Percentiles rank a stretch among this genome's conserved stretches.
Conservation (phyloP, 2,113 vertebrate species). For the Melanotaenia duboulayi region DNA sequence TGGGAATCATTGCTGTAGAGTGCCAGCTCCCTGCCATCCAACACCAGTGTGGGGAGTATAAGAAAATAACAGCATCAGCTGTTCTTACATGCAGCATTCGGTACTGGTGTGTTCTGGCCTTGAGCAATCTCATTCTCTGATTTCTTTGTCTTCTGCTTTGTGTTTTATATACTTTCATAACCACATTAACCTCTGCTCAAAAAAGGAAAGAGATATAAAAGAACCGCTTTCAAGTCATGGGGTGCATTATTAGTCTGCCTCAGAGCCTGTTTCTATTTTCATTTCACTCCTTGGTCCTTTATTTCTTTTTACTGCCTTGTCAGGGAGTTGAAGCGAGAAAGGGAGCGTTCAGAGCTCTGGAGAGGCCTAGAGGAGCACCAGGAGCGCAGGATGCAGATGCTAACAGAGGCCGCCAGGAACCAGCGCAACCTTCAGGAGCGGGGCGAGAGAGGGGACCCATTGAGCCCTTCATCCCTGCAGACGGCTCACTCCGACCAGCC, state of each 20-base stretch:
- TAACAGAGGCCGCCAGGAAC: conserved; percentile 85
- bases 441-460: conserved; percentile 71
- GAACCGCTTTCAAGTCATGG: not conserved
- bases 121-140: not conserved
- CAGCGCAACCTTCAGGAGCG: conserved; percentile 85
- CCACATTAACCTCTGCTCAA: not conserved
- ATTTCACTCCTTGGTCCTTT: not conserved
- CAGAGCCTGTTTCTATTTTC: not conserved
- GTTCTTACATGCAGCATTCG: too few species aligned
- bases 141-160: not conserved
- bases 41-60: too few species aligned
- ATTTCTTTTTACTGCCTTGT: not conserved
- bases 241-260: not conserved
- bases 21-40: too few species aligned
- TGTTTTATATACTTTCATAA: not conserved
- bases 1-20: too few species aligned
- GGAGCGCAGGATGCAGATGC: conserved; percentile 87
- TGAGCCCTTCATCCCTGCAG: conserved; percentile 66
- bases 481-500: conserved; percentile 67
- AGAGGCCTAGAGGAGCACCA: conserved; percentile 88
- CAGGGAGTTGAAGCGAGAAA: conserved; percentile 90
- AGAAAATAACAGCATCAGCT: too few species aligned
- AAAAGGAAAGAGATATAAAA: not conserved
- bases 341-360: conserved; percentile 89
- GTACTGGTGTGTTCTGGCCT: not conserved